Evolutionary conservation across 1,140 invertebrate species (phyloP).

Genomic region (Rhynchophorus ferrugineus): DNA sequence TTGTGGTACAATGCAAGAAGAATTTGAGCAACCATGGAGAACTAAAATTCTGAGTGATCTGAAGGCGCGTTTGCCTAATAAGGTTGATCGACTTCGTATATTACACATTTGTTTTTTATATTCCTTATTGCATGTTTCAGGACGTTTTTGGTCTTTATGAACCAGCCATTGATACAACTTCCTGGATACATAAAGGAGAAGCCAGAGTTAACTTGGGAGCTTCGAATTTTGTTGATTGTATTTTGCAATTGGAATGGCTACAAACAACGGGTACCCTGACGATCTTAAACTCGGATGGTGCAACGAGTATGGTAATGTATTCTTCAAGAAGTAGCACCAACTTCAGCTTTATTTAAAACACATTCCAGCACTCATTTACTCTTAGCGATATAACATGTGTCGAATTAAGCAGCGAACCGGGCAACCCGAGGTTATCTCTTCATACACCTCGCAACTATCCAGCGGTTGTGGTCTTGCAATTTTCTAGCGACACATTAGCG

Average conservation of each 20-base stretch:
- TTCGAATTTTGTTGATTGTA: constrained; percentile 60
- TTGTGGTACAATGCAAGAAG: constrained; percentile 49
- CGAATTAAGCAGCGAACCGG: constrained; percentile 67
- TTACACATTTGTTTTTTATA: no score
- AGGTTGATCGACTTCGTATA: no score
- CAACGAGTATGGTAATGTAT: constrained; percentile 64
- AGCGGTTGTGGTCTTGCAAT: constrained; percentile 58
- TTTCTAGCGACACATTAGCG: constrained; percentile 69
- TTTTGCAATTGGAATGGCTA: constrained; percentile 75
- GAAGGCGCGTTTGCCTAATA: constrained; percentile 45
- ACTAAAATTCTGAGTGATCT: constrained; percentile 63
- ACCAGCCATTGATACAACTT: constrained; percentile 71
- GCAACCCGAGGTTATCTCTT: constrained; percentile 61
- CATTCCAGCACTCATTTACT: constrained; percentile 49
- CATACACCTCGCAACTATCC: constrained; percentile 56
- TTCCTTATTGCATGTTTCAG: constrained; percentile 6
- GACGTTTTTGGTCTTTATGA: constrained; percentile 37
- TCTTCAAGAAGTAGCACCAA: no score
- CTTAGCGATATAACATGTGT: constrained; percentile 68
- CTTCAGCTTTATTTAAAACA: constrained; percentile 1
- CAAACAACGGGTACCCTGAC: constrained; percentile 64
- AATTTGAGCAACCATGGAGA: constrained; percentile 67
- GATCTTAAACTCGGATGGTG: constrained; percentile 65
- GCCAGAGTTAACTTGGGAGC: constrained; percentile 59
- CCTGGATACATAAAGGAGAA: constrained; percentile 74